Evolutionary conservation across 2,797 vertebrate species (phyloP).

Genomic region (Gallirallus australis): DNA sequence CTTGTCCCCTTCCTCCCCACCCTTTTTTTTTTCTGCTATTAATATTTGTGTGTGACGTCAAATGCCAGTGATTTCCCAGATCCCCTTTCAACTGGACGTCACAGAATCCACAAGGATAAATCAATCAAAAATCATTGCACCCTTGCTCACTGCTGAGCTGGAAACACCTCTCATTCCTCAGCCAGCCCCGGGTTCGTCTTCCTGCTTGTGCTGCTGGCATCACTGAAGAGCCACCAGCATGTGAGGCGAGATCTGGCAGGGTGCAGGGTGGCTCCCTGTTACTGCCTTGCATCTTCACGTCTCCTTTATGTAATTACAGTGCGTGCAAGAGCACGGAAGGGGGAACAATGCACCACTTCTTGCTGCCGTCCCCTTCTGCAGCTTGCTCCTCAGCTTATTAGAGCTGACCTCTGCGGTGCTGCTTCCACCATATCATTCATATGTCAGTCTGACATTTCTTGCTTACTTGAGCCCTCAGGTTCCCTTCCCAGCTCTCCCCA

Average conservation of each 20-base stretch:
- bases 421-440: not conserved
- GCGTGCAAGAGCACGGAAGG: not conserved
- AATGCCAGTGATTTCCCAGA: not conserved
- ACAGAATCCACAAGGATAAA: not conserved
- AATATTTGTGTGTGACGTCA: not conserved
- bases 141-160: not conserved
- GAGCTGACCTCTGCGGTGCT: not conserved
- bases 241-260: rapidly evolving
- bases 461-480: not conserved
- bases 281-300: not conserved
- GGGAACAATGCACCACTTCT: not conserved
- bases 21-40: not conserved
- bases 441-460: not conserved
- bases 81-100: not conserved
- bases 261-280: not conserved
- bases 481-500: not conserved
- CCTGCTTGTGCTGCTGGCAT: not conserved
- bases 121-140: not conserved
- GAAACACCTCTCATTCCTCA: not conserved
- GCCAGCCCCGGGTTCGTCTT: not conserved
- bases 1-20: rapidly evolving
- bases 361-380: not conserved
- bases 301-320: not conserved
- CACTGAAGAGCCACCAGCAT: not conserved
- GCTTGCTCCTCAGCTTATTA: not conserved